These are phyloP conservation scores for Mormoops blainvillei DNA, from an alignment of 2,113 vertebrate species.

Conservation along the genomic window DNA sequence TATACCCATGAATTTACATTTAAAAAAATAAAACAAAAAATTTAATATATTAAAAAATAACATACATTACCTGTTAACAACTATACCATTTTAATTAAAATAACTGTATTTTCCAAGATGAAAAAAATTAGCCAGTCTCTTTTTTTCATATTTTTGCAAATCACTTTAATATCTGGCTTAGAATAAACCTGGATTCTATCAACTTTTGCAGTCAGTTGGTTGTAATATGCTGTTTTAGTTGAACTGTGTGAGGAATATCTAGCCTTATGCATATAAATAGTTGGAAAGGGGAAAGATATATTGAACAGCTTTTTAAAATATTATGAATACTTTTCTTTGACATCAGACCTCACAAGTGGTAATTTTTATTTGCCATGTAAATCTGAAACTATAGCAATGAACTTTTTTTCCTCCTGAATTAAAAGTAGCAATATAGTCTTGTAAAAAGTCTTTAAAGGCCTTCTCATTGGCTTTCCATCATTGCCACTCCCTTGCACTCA, in stretches of 20 bases:
- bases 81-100: not conserved
- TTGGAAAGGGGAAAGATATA: not conserved
- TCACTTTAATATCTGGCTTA: not conserved
- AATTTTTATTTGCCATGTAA: not conserved
- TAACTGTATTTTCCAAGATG: not conserved
- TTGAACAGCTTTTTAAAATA: not conserved
- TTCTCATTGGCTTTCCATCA: not conserved
- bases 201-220: not conserved
- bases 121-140: not conserved
- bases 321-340: constrained; percentile 13
- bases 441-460: not conserved
- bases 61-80: not conserved
- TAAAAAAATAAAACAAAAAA: not conserved
- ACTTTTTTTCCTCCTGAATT: not conserved
- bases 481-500: not conserved
- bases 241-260: not conserved
- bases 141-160: not conserved
- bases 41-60: not conserved
- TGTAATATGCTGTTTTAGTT: constrained; percentile 5
- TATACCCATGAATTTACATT: constrained; percentile 2
- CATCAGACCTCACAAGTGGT: not conserved
- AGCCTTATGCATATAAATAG: not conserved
- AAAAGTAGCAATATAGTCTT: not conserved
- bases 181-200: not conserved
- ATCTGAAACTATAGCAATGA: not conserved